Base-by-base conservation (phyloP, 2,113 vertebrate species). In the Aspidoscelis tigris region DNA sequence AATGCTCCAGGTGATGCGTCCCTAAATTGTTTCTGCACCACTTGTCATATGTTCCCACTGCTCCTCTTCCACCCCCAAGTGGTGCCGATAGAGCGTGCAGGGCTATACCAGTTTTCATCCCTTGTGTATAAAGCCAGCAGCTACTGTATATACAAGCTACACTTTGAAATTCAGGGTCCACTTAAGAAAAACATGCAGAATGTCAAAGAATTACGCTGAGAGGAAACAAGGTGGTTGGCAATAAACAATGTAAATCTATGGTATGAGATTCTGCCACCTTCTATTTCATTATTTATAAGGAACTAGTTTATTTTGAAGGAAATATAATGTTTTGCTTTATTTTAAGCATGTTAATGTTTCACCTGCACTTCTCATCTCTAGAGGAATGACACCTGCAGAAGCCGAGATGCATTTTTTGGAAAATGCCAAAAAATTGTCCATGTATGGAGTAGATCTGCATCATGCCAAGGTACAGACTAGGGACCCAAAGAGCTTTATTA, bases 401-500 rank as follows among this genome's bases (percentile, higher is more conserved):
- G 98, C 98, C 55, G 98, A 99, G 94, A 97, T 99, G 92, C 97
- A 98, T 93, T 99, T 99, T 93, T 92, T 99, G 94, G 98, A 99
- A 94, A 99, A 99, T 84, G 98, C 98, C 93, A 99, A 99, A 96
- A 99, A 99, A 83, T 94, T 99, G 0, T 99, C 98, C 11, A 99
- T 99, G 98, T 99, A 98, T 41, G 98, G 98, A 73, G 98, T 99
- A 70, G 98, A 99, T 91, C 97, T 99, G 78, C 98, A 99, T 92
- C 98, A 99, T 80, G 98, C 98, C 68, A 99, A 99, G 98, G 98
- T 99, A 96, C 39, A 71, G 20, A 7, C 3, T 88, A 3, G 11
- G 84, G 18, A 18, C 18, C 58, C 18, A 55, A 55, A 55, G 55
- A 16, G 58, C 58, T 61, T 61, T 61, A 61, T 61, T 61, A 61